Base-by-base conservation (phyloP, 2,888 invertebrate species). In the Gari tellinella region DNA sequence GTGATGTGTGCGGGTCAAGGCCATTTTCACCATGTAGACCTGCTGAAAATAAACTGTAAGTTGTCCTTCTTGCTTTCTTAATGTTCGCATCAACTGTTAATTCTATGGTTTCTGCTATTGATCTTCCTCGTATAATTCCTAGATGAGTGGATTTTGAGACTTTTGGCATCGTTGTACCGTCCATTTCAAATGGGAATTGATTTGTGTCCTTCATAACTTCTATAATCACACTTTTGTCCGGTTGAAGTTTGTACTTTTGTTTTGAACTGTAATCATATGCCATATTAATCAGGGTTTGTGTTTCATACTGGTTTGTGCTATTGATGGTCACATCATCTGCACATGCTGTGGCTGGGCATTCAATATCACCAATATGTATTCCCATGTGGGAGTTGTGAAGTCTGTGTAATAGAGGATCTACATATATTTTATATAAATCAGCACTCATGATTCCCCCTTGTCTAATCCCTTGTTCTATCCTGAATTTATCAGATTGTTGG, bases 1-100 rank as follows among this genome's bases (percentile, higher is more conserved):
- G 15, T 10, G 60, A 46, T 17, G 60, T 60, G 31, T 48, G 23
- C n/a, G n/a, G n/a, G n/a, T n/a, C n/a, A n/a, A n/a, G n/a, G n/a
- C n/a, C n/a, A n/a, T n/a, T 45, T 45, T 45, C 45, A 10, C 48
- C 48, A 23, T 48, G 48, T 7, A 48, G 25, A 3, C 48, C 48
- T 23, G 23, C 25, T 21, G 21, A 21, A 21, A 12, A 23, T 48
- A 48, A 21, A 15, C 48, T 48, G 23, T 48, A 19, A 7, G 15
- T 12, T 4, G 48, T 23, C 25, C 48, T 48, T 48, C 48, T 48
- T 10, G 48, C 48, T 48, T 48, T 48, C 25, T 10, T 5, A 4
- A 48, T 48, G 21, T 48, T 48, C 10, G 14, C 25, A 23, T 48
- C 48, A 48, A 23, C 15, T 8, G 21, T 48, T 21, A 21, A 10